Evolutionary conservation across 2,113 vertebrate genomes (phyloP).

Genomic region (Pygoscelis antarcticus): DNA sequence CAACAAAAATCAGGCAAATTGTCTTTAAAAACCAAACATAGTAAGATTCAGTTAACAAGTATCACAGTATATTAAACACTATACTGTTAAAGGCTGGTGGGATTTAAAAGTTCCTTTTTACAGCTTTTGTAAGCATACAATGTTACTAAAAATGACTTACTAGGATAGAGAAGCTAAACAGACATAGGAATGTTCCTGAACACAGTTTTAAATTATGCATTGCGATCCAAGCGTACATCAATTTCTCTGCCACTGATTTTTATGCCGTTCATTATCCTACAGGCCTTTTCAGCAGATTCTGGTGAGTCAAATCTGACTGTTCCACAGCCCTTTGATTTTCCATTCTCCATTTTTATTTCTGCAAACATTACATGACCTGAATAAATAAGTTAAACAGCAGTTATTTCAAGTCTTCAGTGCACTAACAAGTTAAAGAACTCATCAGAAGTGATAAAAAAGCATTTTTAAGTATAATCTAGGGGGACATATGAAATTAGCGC

Average conservation of each 20-base stretch:
- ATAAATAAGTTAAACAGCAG: slow-evolving; percentile 61
- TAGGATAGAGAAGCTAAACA: slow-evolving; percentile 92
- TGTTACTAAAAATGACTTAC: slow-evolving; percentile 86
- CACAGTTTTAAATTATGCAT: slow-evolving; percentile 82
- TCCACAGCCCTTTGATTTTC: slow-evolving; percentile 96
- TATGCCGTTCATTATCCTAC: slow-evolving; percentile 97
- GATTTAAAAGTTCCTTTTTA: slow-evolving; percentile 81
- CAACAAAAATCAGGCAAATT: slow-evolving; percentile 73
- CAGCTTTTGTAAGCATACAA: slow-evolving; percentile 77
- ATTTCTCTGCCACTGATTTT: slow-evolving; percentile 98
- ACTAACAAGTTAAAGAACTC: slow-evolving; percentile 16
- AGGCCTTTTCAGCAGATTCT: slow-evolving; percentile 96
- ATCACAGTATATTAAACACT: slow-evolving; percentile 85
- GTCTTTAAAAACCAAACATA: slow-evolving; percentile 90
- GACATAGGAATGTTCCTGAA: slow-evolving; percentile 81
- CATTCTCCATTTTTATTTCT: slow-evolving; percentile 99
- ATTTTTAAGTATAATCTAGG: not conserved
- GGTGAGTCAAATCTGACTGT: slow-evolving; percentile 94
- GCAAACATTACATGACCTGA: slow-evolving; percentile 97
- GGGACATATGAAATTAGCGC: not conserved
- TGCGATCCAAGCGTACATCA: slow-evolving; percentile 95
- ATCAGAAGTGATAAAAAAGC: not conserved
- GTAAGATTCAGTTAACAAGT: slow-evolving; percentile 78
- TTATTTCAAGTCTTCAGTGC: slow-evolving; percentile 40
- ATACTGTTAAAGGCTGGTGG: slow-evolving; percentile 83